phyloP scores from a whole-genome alignment of 1,140 invertebrate genomes.

The Bombus sylvicola region DNA sequence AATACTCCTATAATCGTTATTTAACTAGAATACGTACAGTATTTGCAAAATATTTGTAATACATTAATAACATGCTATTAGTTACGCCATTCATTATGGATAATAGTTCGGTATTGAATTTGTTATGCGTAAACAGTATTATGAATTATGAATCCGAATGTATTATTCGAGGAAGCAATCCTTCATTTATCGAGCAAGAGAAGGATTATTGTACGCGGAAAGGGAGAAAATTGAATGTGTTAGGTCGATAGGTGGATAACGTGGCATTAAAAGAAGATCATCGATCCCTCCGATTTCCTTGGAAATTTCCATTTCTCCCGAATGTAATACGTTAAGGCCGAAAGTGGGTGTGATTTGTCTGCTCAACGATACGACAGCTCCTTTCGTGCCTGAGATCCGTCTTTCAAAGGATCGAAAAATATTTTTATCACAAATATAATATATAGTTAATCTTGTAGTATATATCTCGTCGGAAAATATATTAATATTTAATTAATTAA shows the following conservation, averaged over 20 bases:
- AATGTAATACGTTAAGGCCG: not conserved
- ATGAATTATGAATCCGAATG: not conserved
- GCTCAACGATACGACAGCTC: slow-evolving; percentile 8
- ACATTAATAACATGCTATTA: not conserved
- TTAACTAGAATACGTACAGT: not conserved
- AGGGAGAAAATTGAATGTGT: slow-evolving; percentile 16
- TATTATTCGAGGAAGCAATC: not conserved
- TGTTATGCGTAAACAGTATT: not conserved
- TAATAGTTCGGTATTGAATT: not conserved
- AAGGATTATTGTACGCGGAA: not conserved
- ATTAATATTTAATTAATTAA: too few species aligned
- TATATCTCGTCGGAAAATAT: not conserved
- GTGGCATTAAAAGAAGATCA: slow-evolving; percentile 10
- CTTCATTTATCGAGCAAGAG: not conserved
- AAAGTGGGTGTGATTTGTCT: slow-evolving; percentile 12
- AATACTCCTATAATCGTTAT: not conserved
- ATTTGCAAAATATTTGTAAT: not conserved
- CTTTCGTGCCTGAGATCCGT: not conserved
- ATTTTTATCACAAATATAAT: not conserved
- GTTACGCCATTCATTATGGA: not conserved
- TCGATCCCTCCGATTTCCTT: not conserved
- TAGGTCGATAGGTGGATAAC: slow-evolving; percentile 3
- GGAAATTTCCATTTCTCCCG: not conserved
- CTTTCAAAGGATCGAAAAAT: not conserved
- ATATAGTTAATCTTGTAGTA: not conserved